Conservation (phyloP, 2,888 invertebrate species). For the Saturnia japonica region DNA sequence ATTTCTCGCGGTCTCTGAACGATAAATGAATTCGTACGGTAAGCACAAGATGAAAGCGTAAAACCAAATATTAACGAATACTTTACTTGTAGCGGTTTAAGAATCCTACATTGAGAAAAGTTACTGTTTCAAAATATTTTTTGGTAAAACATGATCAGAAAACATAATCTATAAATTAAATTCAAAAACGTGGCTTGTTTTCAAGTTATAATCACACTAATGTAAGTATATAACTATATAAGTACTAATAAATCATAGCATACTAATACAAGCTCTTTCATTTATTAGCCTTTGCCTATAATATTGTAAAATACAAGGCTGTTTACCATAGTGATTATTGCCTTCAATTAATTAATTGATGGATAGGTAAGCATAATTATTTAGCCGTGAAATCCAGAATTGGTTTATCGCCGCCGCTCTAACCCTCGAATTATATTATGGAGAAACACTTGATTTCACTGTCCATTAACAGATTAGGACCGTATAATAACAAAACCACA, state of each 20-base stretch:
- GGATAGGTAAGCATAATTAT: constrained; percentile 37
- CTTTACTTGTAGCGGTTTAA: constrained; percentile 52
- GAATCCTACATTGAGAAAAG: neutral
- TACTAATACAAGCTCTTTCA: too few relatives aligned
- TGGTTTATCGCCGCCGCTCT: constrained; percentile 47
- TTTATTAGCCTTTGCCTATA: too few relatives aligned
- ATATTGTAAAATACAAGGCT: neutral
- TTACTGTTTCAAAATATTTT: neutral
- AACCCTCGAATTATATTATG: constrained; percentile 1
- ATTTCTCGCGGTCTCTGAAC: constrained; percentile 45
- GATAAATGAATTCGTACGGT: constrained; percentile 64
- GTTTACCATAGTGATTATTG: constrained; percentile 9
- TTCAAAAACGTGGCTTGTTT: too few relatives aligned
- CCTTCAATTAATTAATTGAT: constrained; percentile 4
- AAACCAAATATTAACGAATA: constrained; percentile 77
- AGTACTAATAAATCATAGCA: too few relatives aligned
- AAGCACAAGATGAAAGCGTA: constrained; percentile 54
- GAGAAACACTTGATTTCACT: constrained; percentile 6
- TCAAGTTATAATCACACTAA: too few relatives aligned
- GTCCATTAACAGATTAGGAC: neutral
- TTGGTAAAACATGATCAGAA: too few relatives aligned
- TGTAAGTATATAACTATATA: too few relatives aligned
- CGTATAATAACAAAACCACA: neutral
- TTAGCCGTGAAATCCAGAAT: constrained; percentile 48
- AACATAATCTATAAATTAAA: too few relatives aligned